Percentiles rank a stretch among this genome's conserved stretches.
Evolutionary conservation across 2,888 invertebrate genomes (phyloP).

Genomic region (Euzophera pinguis): DNA sequence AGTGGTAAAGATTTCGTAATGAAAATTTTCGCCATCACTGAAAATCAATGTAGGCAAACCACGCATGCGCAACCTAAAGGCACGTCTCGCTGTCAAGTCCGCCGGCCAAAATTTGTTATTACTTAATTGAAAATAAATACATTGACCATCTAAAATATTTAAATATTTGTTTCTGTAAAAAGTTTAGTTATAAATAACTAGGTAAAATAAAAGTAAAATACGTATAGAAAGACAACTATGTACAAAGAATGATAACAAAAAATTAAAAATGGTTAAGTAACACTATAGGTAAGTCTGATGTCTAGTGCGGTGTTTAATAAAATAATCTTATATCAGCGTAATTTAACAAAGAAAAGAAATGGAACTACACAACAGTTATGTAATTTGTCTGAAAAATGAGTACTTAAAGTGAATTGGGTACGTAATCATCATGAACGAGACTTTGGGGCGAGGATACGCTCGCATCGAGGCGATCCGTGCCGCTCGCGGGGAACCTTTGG

Average conservation of each 20-base stretch:
- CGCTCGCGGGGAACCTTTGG: conserved; percentile 68
- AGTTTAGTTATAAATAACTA: background rate
- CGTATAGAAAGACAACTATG: background rate
- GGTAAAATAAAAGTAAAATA: no score
- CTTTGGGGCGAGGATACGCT: conserved; percentile 83
- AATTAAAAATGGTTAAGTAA: background rate
- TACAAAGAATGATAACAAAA: background rate
- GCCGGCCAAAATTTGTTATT: conserved; percentile 31
- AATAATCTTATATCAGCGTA: background rate
- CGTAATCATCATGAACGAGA: conserved; percentile 78
- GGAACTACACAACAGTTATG: no score
- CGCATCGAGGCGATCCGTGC: conserved; percentile 80
- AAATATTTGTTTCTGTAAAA: background rate
- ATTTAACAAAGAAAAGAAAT: no score
- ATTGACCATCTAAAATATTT: background rate
- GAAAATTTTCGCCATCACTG: conserved; percentile 36
- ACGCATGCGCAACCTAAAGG: conserved; percentile 54
- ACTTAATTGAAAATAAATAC: conserved; percentile 12
- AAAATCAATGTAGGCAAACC: conserved; percentile 65
- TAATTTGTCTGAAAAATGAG: no score
- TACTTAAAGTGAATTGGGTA: background rate
- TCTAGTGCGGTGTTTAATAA: background rate
- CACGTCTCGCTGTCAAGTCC: conserved; percentile 42
- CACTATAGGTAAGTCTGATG: background rate
- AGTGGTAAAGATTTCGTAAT: conserved; percentile 11